Percentiles rank a stretch among this genome's conserved stretches.
phyloP scores from a whole-genome alignment of 2,888 invertebrate species.

The Ectemnius lituratus region DNA sequence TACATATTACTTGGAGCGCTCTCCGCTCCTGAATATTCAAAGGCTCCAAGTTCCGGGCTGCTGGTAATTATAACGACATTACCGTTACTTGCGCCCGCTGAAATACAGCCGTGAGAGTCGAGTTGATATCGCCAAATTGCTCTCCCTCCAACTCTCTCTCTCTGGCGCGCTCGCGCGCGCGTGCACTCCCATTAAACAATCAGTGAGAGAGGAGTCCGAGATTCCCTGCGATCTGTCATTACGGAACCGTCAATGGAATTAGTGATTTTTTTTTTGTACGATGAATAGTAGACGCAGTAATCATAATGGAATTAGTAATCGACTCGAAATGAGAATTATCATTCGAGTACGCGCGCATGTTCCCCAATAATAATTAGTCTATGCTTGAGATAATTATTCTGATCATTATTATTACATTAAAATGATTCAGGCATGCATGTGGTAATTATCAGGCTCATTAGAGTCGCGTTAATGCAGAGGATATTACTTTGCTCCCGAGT shows the following conservation, averaged over 20 bases:
- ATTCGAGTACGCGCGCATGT: too few species aligned
- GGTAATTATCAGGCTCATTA: slow-evolving; percentile 50
- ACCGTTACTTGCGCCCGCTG: slow-evolving; percentile 50
- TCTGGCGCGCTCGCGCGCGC: background rate
- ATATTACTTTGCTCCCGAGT: background rate
- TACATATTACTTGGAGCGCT: slow-evolving; percentile 2
- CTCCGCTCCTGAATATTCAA: slow-evolving; percentile 55
- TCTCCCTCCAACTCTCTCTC: background rate
- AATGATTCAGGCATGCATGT: slow-evolving; percentile 43
- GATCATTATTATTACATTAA: slow-evolving; percentile 52
- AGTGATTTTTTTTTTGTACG: slow-evolving; percentile 24
- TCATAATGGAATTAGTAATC: slow-evolving; percentile 39
- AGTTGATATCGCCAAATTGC: slow-evolving; percentile 56
- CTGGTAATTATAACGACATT: slow-evolving; percentile 59
- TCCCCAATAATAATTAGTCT: slow-evolving; percentile 34
- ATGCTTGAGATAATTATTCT: slow-evolving; percentile 49
- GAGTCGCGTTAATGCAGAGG: slow-evolving; percentile 40
- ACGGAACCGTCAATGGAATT: slow-evolving; percentile 18
- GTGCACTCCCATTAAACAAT: background rate
- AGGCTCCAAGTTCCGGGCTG: slow-evolving; percentile 44
- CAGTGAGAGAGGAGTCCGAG: background rate
- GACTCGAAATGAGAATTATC: slow-evolving; percentile 29
- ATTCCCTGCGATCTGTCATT: background rate
- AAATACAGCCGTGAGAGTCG: slow-evolving; percentile 35
- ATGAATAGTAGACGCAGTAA: too few species aligned